phyloP scores from a whole-genome alignment of 37 sponge, comb jelly and placozoan species.

The Eunapius fragilis region DNA sequence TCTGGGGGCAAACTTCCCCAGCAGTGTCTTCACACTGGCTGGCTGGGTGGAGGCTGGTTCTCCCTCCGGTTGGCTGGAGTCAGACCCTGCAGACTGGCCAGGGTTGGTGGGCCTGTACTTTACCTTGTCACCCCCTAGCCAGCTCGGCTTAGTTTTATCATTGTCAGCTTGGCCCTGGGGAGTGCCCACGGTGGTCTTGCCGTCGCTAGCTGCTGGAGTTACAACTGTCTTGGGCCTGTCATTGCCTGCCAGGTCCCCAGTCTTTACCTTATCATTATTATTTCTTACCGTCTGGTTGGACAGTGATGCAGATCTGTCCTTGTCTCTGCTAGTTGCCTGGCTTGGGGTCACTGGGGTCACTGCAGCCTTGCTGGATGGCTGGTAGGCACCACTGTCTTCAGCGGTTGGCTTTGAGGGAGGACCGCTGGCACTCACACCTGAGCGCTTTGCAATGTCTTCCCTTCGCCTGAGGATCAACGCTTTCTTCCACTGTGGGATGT shows the following conservation, averaged over 20 bases:
- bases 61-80: background rate
- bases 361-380: background rate
- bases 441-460: slow-evolving; percentile 54
- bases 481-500: slow-evolving; percentile 81
- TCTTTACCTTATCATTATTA: background rate
- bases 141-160: background rate
- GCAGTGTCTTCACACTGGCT: background rate
- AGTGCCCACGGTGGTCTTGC: background rate
- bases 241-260: background rate
- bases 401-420: background rate
- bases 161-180: background rate
- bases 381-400: too few relatives aligned
- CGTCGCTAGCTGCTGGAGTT: background rate
- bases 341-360: background rate
- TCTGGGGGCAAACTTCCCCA: background rate
- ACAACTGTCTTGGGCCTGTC: background rate
- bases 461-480: slow-evolving; percentile 64
- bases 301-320: background rate
- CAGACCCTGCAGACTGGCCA: background rate
- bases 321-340: background rate
- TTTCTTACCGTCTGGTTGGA: background rate
- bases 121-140: background rate
- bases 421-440: background rate
- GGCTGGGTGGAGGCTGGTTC: background rate
- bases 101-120: background rate